Percentiles rank a stretch among this genome's conserved stretches.
Evolutionary conservation across 1,140 invertebrate genomes (phyloP).

Genomic region (Pantala flavescens): DNA sequence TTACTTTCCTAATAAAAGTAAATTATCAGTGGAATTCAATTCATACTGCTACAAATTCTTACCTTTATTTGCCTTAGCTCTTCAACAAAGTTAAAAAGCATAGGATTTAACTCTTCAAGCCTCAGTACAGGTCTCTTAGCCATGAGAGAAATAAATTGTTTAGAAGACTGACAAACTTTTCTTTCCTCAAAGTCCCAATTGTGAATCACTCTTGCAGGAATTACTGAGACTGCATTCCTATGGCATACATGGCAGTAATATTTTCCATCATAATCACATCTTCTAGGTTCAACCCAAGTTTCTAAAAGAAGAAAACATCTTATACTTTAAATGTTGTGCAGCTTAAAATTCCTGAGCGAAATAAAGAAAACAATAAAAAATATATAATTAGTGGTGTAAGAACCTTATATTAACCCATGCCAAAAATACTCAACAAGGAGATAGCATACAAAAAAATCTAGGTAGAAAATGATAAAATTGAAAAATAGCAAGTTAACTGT

Average conservation of each 20-base stretch:
- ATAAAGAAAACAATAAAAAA: background rate
- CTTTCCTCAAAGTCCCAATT: conserved; percentile 88
- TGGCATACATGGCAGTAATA: conserved; percentile 89
- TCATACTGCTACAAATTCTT: background rate
- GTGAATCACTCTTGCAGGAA: conserved; percentile 79
- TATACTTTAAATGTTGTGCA: conserved; percentile 14
- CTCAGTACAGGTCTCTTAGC: conserved; percentile 65
- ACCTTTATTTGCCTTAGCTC: conserved; percentile 70
- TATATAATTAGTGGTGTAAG: background rate
- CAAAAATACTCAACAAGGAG: conserved; percentile 6
- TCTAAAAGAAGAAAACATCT: conserved; percentile 24
- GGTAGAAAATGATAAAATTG: background rate
- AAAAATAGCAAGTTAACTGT: background rate
- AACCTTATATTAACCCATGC: background rate
- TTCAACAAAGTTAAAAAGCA: conserved; percentile 73
- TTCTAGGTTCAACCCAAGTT: conserved; percentile 52
- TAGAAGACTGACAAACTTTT: conserved; percentile 58
- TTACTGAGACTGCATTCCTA: conserved; percentile 67
- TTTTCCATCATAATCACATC: conserved; percentile 81
- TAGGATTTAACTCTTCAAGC: conserved; percentile 68
- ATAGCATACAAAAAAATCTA: conserved; percentile 10
- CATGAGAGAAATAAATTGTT: conserved; percentile 56
- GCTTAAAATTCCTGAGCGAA: too few relatives aligned
- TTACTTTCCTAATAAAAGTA: too few relatives aligned
- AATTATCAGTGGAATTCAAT: too few relatives aligned